A percentile compares a stretch with the other conserved stretches of the same genome.
Evolutionary conservation across 2,113 vertebrate genomes (phyloP).

Genomic region (Dunckerocampus dactyliophorus): DNA sequence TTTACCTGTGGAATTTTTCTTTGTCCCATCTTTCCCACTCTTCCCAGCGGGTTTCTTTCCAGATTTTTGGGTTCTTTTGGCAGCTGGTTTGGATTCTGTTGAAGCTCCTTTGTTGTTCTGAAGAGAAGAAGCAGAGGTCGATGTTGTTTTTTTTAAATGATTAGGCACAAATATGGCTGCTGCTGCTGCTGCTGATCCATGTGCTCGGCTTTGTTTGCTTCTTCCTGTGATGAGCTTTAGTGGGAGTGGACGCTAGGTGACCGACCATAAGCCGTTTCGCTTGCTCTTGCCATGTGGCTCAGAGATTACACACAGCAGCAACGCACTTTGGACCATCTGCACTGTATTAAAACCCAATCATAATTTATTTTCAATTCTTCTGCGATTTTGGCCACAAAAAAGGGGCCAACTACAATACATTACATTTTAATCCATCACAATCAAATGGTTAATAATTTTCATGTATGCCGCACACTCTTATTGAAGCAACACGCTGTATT

Average conservation of each 20-base stretch:
- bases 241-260: slow-evolving; percentile 14
- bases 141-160: not conserved
- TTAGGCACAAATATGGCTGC: not conserved
- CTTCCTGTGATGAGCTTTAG: slow-evolving; percentile 37
- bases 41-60: slow-evolving; percentile 72
- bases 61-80: slow-evolving; percentile 76
- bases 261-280: slow-evolving; percentile 22
- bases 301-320: slow-evolving; percentile 39
- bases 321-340: slow-evolving; percentile 51
- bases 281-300: slow-evolving; percentile 32
- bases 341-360: slow-evolving; percentile 45
- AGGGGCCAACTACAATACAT: slow-evolving; percentile 2
- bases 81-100: slow-evolving; percentile 66
- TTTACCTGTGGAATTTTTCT: slow-evolving; percentile 60
- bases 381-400: slow-evolving; percentile 24
- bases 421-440: not conserved
- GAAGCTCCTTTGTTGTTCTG: slow-evolving; percentile 60
- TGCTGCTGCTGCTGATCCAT: slow-evolving; percentile 25
- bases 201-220: slow-evolving; percentile 35
- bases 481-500: no score
- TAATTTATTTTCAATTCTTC: slow-evolving; percentile 39
- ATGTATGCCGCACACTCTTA: no score
- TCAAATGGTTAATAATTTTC: not conserved
- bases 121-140: not conserved
- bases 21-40: slow-evolving; percentile 67